Evolutionary conservation across 2,113 vertebrate species (phyloP).

Genomic region (Seriola dumerili): DNA sequence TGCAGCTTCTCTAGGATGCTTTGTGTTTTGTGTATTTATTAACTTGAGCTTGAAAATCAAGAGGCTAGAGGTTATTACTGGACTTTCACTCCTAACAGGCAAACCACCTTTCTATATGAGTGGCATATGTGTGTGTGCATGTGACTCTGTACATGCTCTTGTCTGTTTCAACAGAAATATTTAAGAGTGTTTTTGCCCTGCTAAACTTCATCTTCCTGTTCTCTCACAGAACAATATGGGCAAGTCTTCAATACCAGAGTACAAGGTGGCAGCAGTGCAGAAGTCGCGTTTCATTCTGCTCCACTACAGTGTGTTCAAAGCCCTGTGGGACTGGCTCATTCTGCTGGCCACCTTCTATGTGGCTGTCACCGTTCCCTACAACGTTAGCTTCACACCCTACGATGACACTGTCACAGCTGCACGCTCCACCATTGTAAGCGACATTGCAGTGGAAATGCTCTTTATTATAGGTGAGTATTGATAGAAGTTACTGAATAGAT

Average conservation of each 20-base stretch:
- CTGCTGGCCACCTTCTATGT: constrained; percentile 97
- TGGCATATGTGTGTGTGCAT: background rate
- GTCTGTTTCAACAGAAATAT: background rate
- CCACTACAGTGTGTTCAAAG: constrained; percentile 96
- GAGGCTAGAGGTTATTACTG: background rate
- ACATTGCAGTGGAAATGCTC: constrained; percentile 96
- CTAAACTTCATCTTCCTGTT: background rate
- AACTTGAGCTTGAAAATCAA: constrained; percentile 25
- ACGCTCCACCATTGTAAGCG: constrained; percentile 93
- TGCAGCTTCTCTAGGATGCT: constrained; percentile 36
- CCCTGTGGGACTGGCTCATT: constrained; percentile 97
- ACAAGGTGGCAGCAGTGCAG: constrained; percentile 95
- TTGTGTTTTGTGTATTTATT: constrained; percentile 32
- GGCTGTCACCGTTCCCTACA: constrained; percentile 95
- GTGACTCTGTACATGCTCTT: background rate
- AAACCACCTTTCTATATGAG: background rate
- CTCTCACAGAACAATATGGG: constrained; percentile 89
- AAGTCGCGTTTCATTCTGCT: constrained; percentile 96
- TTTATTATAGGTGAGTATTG: constrained; percentile 92
- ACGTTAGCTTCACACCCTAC: constrained; percentile 93
- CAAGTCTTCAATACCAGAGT: constrained; percentile 92
- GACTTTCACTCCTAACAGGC: constrained; percentile 5
- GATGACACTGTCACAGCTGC: constrained; percentile 86
- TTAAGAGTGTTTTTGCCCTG: background rate
- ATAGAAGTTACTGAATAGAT: background rate